Evolutionary conservation across 2,113 vertebrate genomes (phyloP), one percentile per base, ranked within the genome.

Genomic region (Burhinus oedicnemus): DNA sequence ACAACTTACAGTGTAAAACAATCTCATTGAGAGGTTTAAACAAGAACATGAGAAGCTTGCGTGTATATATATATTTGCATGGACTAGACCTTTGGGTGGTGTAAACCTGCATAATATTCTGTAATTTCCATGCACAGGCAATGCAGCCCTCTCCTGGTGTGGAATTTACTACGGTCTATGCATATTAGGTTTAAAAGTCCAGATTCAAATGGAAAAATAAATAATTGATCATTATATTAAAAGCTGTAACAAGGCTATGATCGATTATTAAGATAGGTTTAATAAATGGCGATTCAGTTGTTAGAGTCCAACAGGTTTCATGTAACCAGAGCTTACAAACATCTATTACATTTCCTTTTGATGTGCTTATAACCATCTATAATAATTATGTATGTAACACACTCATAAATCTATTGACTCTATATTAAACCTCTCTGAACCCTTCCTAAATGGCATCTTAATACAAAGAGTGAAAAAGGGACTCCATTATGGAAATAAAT

Each of bases 351-450:
- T 68, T 91, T 88, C 78, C 75, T 97, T 91, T 76, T 93, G 81
- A 95, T 95, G 81, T 93, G 70, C 91, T 94, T 96, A 88, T 87
- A 95, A 72, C 91, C 93, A 86, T 90, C 75, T 76, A 70, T 91
- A 95, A 94, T 94, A 93, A 93, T 95, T 89, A 94, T 58, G 54
- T 77, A 69, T 85, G 74, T 85, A 93, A 70, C 81, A 93, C 40
- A 58, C 66, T 91, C 91, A 86, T 97, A 97, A 97, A 96, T 95
- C 95, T 69, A 70, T 19, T 83, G 89, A 66, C 94, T 93, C 80
- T 70, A 1, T 79, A 89, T 85, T 95, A 95, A 97, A 95, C 57
- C 91, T 94, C 62, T 76, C 91, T 97, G 97, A 97, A 95, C 87
- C 75, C 42, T 95, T 91, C 61, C 52, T 89, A 83, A 97, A 78